Evolutionary conservation across 2,888 invertebrate genomes (phyloP), one percentile per base, ranked within the genome.

Genomic region (Heteromyza rotundicornis): DNA sequence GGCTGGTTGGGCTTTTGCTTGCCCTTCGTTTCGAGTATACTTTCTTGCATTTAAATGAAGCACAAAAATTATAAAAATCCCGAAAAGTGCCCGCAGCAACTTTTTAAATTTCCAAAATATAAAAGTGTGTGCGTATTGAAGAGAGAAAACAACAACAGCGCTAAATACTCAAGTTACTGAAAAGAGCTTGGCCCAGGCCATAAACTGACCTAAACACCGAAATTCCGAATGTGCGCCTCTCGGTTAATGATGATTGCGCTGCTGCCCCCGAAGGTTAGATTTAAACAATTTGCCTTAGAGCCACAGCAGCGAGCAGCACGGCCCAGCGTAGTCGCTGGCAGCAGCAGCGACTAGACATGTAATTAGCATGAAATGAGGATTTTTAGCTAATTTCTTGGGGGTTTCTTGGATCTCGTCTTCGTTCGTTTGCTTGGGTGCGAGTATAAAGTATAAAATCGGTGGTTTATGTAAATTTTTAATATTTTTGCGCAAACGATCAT

Each of bases 311-410:
- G 53, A 16, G 20, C 14, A 51, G 54, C 36, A 54, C 35, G 24
- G 52, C 19, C 23, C 23, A 22, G 50, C 14, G 24, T 20, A 16
- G 32, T 8, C 27, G 52, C 27, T 16, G 27, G n/a, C 22, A 36
- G 57, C 64, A 72, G 67, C 67, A 67, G 67, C 70, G 70, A 64
- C 71, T 66, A 69, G 68, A 66, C 71, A 67, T 74, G 75, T 78
- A 76, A 76, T 76, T 76, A 77, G 76, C 75, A 74, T 76, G 75
- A 76, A 78, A 78, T 76, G 76, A 74, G 75, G 68, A 78, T 71
- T 69, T 75, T 73, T 64, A 68, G 70, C 66, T 67, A 65, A 70
- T 65, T 65, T 69, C 68, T 66, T 52, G 2, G n/a, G n/a, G 22
- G 20, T 49, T 20, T 22, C 5, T 49, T 8, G 19, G 12, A 19